Evolutionary conservation across 2,797 vertebrate genomes (phyloP), one percentile per base, ranked within the genome.

Genomic region (Lycodopsis pacificus): DNA sequence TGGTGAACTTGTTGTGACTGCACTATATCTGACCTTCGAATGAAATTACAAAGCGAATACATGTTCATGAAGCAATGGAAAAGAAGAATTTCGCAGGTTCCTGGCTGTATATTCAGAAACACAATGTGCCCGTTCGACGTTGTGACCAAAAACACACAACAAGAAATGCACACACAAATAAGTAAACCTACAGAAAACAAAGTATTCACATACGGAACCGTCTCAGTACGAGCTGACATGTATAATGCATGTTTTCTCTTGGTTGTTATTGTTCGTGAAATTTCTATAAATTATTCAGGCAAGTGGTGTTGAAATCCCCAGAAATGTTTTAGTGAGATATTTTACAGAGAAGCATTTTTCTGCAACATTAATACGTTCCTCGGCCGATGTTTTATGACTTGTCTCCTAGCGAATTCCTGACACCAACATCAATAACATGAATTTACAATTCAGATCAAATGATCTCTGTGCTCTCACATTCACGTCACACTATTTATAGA

Each of bases 231-330:
- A 86, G 76, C 73, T 87, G 73, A 82, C 79, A 93, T 94, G 82
- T 89, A 91, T 92, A 90, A 92, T 92, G 91, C 81, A 86, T 92
- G 79, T 77, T 89, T 88, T 86, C 81, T 88, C 78, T 82, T 71
- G 46, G 81, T 80, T 84, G 87, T 90, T 93, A 94, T 94, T 94
- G 92, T 94, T 94, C 65, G 77, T 90, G 81, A 92, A 92, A 91
- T 92, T 88, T 91, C 65, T 86, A 86, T 95, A 88, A 94, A 95
- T 95, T 91, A 95, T 95, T 94, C 88, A 94, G 68, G 51, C 63
- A 82, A 87, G 72, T 82, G 83, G 65, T 91, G 76, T 82, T 84
- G 83, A 92, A 92, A 89, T 91, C 81, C 83, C 88, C 73, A 84
- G 86, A 90, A 94, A 92, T 93, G 83, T 92, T 94, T 94, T 85